Conservation (phyloP, 1,140 invertebrate genomes). For the Physella acuta region DNA sequence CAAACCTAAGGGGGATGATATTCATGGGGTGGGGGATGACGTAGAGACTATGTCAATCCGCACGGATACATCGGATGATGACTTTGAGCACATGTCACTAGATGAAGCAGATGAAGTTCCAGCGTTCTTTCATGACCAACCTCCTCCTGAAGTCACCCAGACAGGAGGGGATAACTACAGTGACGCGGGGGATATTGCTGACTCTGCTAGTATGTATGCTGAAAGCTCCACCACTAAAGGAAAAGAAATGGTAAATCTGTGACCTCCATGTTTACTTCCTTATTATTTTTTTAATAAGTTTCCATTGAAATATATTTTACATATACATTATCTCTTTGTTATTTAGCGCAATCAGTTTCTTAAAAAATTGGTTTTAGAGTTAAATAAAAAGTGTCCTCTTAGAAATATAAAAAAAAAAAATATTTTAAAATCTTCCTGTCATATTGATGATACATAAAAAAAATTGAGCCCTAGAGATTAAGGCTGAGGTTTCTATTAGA, state of each 20-base stretch:
- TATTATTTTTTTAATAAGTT: no score
- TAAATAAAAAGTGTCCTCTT: no score
- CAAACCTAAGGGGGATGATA: constrained; percentile 45
- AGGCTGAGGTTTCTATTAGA: no score
- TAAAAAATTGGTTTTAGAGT: no score
- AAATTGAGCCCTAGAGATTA: no score
- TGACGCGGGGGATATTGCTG: constrained; percentile 74
- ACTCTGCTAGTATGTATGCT: constrained; percentile 67
- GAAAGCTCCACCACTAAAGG: constrained; percentile 46
- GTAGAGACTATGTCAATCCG: constrained; percentile 58
- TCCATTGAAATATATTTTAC: no score
- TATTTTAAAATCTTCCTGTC: no score
- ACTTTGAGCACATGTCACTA: constrained; percentile 58
- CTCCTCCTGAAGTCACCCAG: constrained; percentile 38
- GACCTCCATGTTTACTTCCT: no score
- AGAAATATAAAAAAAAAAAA: no score
- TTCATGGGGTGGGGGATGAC: constrained; percentile 35
- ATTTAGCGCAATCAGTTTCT: no score
- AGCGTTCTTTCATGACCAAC: constrained; percentile 43
- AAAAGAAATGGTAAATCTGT: constrained; percentile 41
- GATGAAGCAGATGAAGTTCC: constrained; percentile 50
- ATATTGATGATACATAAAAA: no score
- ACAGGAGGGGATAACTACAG: constrained; percentile 75
- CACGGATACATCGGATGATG: constrained; percentile 61
- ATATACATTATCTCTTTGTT: no score